Evolutionary conservation across 2,888 invertebrate genomes (phyloP), one percentile per base, ranked within the genome.

Genomic region (Lasioglossum pauxillum): DNA sequence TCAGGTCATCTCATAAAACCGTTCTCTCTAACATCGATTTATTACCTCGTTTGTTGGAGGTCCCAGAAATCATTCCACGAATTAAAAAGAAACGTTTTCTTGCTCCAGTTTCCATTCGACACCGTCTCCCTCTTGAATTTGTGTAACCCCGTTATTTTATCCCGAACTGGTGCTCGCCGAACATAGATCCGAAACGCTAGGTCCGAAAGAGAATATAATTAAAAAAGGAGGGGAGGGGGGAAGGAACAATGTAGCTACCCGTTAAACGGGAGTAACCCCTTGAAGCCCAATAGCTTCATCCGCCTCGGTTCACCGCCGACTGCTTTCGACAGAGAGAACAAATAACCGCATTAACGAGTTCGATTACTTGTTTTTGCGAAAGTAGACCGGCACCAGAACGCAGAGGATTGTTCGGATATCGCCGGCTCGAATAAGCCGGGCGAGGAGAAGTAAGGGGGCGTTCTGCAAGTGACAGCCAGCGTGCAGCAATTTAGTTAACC

Each of bases 401-500:
- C 44, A 76, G 64, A 57, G 74, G 73, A 83, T 76, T 82, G 79
- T 53, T 83, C 74, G 76, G 49, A 57, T 69, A 83, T 74, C 76
- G 69, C 76, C 77, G 80, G 64, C 23, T 77, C 64, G 53, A 38
- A 53, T 75, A 76, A 60, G 73, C 77, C 57, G 5, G 60, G 72
- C 77, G 75, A 57, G 57, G 57, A 71, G 57, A 41, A 60, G 35
- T 44, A 53, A 85, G 80, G 57, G 77, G 86, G 78, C 87, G 76
- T 83, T 75, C 95, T 95, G 95, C 80, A 73, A 90, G 89, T 94
- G 95, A 95, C 95, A 94, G 94, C 90, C 85, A 90, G 93, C 92
- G 91, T 93, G 92, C 93, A 93, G 94, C 93, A 94, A 95, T 94
- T 94, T 94, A 93, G 95, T 94, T 95, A 94, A 94, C 94, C 93